Evolutionary conservation across 2,113 vertebrate species (phyloP).

Genomic region (Passer montanus): DNA sequence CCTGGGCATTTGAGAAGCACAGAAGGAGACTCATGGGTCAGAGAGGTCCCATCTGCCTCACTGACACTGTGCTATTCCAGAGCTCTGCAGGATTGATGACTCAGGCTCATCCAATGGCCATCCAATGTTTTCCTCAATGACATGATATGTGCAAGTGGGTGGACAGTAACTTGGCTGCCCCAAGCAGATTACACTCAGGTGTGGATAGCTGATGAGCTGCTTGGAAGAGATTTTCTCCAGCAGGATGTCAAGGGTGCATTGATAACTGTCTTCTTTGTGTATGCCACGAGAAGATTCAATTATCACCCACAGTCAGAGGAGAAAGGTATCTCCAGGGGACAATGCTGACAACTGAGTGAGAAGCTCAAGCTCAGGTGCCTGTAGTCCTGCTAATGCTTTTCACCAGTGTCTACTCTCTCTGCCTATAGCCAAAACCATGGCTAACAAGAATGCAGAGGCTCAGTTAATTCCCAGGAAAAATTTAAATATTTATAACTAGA

Average conservation of each 20-base stretch:
- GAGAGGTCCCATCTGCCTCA: neutral
- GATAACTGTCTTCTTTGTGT: neutral
- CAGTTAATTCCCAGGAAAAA: neutral
- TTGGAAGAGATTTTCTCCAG: neutral
- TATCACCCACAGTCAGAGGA: fast-evolving
- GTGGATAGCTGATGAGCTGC: neutral
- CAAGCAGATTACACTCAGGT: neutral
- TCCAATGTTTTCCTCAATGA: neutral
- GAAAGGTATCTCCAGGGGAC: neutral
- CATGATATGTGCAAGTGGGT: fast-evolving
- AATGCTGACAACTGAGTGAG: neutral
- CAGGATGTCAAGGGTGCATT: neutral
- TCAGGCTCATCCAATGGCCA: neutral
- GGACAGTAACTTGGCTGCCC: neutral
- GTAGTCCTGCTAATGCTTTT: neutral
- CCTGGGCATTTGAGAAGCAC: neutral
- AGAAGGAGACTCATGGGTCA: neutral
- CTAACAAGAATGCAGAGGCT: neutral
- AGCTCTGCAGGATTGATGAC: neutral
- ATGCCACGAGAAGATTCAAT: neutral
- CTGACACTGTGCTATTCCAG: neutral
- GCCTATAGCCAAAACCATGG: neutral
- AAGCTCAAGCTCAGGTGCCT: neutral
- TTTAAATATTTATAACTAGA: neutral
- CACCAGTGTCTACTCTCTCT: neutral